Base-by-base conservation (phyloP, 2,797 vertebrate genomes). In the Alauda arvensis region DNA sequence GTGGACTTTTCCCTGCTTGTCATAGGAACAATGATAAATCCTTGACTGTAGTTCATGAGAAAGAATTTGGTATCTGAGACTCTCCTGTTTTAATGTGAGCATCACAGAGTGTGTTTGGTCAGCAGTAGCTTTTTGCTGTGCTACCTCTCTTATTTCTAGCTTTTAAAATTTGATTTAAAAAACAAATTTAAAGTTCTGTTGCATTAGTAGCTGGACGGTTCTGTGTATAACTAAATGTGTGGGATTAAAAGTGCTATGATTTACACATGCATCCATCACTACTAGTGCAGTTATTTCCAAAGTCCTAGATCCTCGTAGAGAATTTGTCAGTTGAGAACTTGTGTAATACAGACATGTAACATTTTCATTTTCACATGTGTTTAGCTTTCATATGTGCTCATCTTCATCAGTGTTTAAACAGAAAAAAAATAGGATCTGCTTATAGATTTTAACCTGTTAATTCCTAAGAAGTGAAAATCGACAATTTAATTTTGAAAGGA, bases 401-500 rank as follows among this genome's bases (percentile, higher is more conserved):
- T 83, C 33, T 75, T 81, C 29, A 52, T 34, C 34, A 34, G 1
- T 18, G 10, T 69, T 72, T 62, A 59, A 85, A 53, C 14, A 45
- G 29, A 20, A 83, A 49, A 90, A 78, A 45, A 46, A 3, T 7
- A 25, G 51, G 8, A 26, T 77, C 31, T 76, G 18, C 55, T 76
- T 79, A 1, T 78, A 29, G 45, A 25, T 19, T 74, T 89, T 82
- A 52, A 51, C 82, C 57, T 83, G 53, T 77, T 88, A 51, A 74
- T 90, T 90, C 72, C 63, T 45, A 63, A 83, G 62, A 63, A 79
- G 43, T 77, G 61, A 70, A 87, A 81, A 51, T 52, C 0, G 0
- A 43, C 62, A 82, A 20, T 29, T 87, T 80, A 56, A 52, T 82
- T 92, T 77, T 77, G 37, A 83, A 81, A 63, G 52, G 20, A 87